Conservation (phyloP, 1,140 invertebrate species). For the Linepithema humile region DNA sequence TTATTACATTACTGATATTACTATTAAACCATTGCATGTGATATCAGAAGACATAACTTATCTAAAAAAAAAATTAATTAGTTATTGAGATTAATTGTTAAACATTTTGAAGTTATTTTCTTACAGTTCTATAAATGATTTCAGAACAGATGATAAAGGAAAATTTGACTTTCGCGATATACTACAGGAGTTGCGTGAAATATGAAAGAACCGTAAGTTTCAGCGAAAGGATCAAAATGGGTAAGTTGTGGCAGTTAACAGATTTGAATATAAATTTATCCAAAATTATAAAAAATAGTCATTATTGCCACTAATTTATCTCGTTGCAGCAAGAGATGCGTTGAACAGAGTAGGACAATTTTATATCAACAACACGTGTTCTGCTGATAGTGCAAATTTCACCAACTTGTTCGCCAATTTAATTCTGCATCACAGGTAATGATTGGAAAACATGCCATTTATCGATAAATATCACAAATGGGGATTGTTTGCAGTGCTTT, state of each 20-base stretch:
- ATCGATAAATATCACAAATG: conserved; percentile 39
- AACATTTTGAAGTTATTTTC: conserved; percentile 16
- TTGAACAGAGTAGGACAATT: conserved; percentile 62
- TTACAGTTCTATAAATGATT: no score
- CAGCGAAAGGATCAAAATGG: conserved; percentile 55
- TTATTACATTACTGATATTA: neutral
- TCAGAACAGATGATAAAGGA: conserved; percentile 68
- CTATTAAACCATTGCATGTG: neutral
- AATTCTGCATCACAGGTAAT: conserved; percentile 60
- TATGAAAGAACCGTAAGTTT: conserved; percentile 47
- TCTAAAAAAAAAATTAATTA: neutral
- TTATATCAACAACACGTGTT: conserved; percentile 40
- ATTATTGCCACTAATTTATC: neutral
- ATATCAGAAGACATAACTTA: neutral
- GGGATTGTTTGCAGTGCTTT: conserved; percentile 62
- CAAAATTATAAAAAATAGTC: conserved; percentile 16
- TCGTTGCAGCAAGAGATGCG: conserved; percentile 59
- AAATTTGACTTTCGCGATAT: conserved; percentile 51
- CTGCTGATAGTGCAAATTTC: conserved; percentile 34
- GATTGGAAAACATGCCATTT: neutral
- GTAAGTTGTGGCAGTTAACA: conserved; percentile 50
- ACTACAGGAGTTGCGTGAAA: conserved; percentile 70
- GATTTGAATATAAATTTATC: neutral
- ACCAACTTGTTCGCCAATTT: conserved; percentile 62
- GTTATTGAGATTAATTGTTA: neutral